Base-by-base conservation (phyloP, 2,888 invertebrate species). In the Drosophila stalkeri region DNA sequence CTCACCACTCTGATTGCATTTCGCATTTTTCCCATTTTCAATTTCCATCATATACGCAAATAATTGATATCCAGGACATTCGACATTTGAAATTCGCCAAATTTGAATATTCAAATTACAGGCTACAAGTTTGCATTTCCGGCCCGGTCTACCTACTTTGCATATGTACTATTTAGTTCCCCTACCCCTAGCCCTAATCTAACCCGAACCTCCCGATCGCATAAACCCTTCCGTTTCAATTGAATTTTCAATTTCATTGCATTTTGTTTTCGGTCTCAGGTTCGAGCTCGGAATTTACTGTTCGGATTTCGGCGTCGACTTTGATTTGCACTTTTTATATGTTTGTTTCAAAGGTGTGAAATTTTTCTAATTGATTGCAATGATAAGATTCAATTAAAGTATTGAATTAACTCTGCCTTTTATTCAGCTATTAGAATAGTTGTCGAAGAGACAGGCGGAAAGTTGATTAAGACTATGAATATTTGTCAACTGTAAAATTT, bases 31-130 rank as follows among this genome's bases (percentile, higher is more conserved):
- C 61, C 69, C 49, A 74, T 60, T 60, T 65, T 66, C 52, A 76
- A 72, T 75, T 86, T 86, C 64, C 86, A 84, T 62, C 59, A 80
- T 82, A 83, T 90, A 82, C 39, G 88, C 86, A 88, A 88, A 89
- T 89, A 88, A 89, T 89, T 89, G 80, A 89, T 89, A 82, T 75
- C 66, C 46, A 66, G 47, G 64, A 63, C 83, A 85, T 68, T 71
- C 57, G 46, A 23, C 63, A 75, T 54, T 46, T 12, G 46, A 54
- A 62, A 18, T 49, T 47, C 61, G 46, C 47, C 69, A 78, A 85
- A 82, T 86, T 86, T 83, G 83, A 88, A 86, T 86, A 86, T 86
- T 86, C 79, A 90, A 86, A 86, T 86, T 86, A 88, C 76, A 83
- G 57, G 47, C 61, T 75, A 55, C 64, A 65, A 61, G 70, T 64